These are phyloP conservation scores for Baryphthengus martii DNA, from an alignment of 2,113 vertebrate genomes.

Conservation along the genomic window DNA sequence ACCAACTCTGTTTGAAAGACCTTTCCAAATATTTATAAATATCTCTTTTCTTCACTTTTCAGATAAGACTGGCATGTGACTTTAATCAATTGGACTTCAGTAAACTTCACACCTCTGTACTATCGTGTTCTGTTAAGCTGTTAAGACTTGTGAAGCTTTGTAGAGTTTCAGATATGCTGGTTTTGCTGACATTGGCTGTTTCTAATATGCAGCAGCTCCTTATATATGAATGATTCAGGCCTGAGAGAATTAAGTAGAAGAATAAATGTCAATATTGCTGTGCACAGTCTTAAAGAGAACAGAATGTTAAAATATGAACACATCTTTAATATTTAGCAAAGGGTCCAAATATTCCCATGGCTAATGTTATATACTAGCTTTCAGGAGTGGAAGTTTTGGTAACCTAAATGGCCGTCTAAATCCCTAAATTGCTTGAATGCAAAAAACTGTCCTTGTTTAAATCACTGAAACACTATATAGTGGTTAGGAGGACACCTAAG, in stretches of 20 bases:
- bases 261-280: neutral
- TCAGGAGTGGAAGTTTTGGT: neutral
- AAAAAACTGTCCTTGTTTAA: neutral
- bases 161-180: neutral
- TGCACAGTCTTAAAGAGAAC: neutral
- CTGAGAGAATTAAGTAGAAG: neutral
- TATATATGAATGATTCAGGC: neutral
- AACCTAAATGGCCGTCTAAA: neutral
- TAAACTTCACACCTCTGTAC: conserved; percentile 25
- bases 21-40: conserved; percentile 43
- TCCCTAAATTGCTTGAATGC: neutral
- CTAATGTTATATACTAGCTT: neutral
- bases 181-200: conserved; percentile 6
- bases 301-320: neutral
- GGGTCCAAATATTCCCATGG: neutral
- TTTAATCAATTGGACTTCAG: conserved; percentile 38
- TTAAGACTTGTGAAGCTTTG: conserved; percentile 18
- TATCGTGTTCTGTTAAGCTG: neutral
- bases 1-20: conserved; percentile 7
- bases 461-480: neutral
- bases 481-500: neutral
- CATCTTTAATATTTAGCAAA: neutral
- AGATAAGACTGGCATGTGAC: neutral
- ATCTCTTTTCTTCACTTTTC: conserved; percentile 8
- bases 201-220: neutral